phyloP scores from a whole-genome alignment of 2,113 vertebrate species.

The Trematomus loennbergii region DNA sequence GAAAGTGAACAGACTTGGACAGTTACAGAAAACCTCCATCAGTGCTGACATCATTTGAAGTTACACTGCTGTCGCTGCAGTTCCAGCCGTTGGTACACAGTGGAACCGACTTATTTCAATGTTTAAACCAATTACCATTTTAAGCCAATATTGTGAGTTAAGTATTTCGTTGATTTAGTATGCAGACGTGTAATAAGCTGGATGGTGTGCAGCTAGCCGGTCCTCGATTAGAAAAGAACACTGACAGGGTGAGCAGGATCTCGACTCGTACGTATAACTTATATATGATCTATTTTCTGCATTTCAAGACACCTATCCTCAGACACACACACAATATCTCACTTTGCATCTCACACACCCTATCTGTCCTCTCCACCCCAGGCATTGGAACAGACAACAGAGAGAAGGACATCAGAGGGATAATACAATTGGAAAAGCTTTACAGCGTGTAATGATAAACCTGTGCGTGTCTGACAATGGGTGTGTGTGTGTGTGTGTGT shows the following conservation, averaged over 20 bases:
- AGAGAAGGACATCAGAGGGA: constrained; percentile 85
- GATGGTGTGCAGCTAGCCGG: too few species aligned
- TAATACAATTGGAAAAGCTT: constrained; percentile 87
- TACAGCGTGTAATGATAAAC: constrained; percentile 87
- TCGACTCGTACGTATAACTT: background rate
- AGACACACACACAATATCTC: constrained; percentile 17
- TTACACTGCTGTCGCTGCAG: too few species aligned
- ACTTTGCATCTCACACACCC: constrained; percentile 38
- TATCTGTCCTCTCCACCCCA: constrained; percentile 77
- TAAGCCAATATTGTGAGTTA: too few species aligned
- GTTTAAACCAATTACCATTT: too few species aligned
- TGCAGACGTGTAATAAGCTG: too few species aligned
- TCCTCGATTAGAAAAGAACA: background rate
- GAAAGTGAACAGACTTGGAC: too few species aligned
- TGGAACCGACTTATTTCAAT: too few species aligned
- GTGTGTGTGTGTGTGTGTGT: constrained; percentile 47
- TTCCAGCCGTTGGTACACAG: too few species aligned
- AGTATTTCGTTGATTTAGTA: too few species aligned
- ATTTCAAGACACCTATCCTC: constrained; percentile 20
- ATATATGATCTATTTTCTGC: constrained; percentile 9
- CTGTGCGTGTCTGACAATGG: constrained; percentile 65
- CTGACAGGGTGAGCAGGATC: background rate
- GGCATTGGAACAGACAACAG: constrained; percentile 82
- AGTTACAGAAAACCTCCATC: too few species aligned
- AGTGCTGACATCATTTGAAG: too few species aligned